Evolutionary conservation across 2,113 vertebrate species (phyloP).

Genomic region (Clarias batrachus): DNA sequence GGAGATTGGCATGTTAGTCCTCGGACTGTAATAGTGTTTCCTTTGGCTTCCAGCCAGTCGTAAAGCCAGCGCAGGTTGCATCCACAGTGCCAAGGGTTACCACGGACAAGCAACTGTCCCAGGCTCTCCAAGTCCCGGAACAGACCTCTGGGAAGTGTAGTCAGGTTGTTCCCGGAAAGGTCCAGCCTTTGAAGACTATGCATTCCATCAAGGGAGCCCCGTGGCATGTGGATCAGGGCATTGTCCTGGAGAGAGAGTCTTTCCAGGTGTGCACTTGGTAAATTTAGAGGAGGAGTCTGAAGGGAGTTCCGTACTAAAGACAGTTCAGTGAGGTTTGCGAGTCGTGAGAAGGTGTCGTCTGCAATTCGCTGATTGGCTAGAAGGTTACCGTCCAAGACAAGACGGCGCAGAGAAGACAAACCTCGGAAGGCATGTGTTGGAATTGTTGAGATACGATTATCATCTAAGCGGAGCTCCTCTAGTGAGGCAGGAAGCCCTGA

Average conservation of each 20-base stretch:
- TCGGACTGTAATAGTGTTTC: constrained; percentile 81
- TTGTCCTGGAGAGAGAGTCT: constrained; percentile 90
- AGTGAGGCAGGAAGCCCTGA: constrained; percentile 84
- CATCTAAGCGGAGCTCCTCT: constrained; percentile 90
- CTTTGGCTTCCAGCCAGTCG: constrained; percentile 85
- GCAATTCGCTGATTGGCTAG: constrained; percentile 93
- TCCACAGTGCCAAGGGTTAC: constrained; percentile 96
- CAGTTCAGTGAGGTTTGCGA: constrained; percentile 88
- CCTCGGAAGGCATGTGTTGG: constrained; percentile 90
- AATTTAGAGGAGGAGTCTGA: constrained; percentile 83
- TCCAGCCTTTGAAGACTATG: constrained; percentile 81
- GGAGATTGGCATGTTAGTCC: constrained; percentile 89
- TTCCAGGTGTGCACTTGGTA: constrained; percentile 82
- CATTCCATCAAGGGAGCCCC: constrained; percentile 84
- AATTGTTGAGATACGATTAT: constrained; percentile 94
- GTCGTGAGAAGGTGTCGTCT: constrained; percentile 89
- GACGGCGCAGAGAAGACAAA: constrained; percentile 79
- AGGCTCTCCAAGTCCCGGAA: constrained; percentile 87
- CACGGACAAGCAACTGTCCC: constrained; percentile 83
- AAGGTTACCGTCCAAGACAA: constrained; percentile 92
- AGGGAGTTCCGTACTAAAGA: constrained; percentile 89
- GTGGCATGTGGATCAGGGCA: constrained; percentile 85
- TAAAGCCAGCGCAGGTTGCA: constrained; percentile 89
- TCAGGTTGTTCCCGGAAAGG: constrained; percentile 92
- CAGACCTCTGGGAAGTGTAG: constrained; percentile 84